These are phyloP conservation scores for Drosophila neutralis DNA, from an alignment of 2,888 invertebrate species.

Conservation along the genomic window DNA sequence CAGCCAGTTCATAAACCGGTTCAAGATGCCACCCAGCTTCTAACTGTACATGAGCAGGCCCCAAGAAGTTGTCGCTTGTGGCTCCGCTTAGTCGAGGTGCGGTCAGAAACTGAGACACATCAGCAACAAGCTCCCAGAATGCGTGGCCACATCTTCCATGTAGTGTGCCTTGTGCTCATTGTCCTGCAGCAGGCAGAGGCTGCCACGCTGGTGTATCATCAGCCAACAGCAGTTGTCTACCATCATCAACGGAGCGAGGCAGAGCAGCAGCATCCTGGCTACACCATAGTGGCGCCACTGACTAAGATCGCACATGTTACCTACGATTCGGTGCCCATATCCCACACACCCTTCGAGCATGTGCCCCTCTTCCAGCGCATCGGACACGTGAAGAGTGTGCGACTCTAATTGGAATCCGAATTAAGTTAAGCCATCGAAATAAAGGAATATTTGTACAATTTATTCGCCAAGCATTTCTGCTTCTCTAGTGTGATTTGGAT, in stretches of 20 bases:
- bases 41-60: conserved; percentile 54
- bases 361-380: conserved; percentile 78
- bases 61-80: conserved; percentile 3
- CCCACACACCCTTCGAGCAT: conserved; percentile 73
- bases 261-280: conserved; percentile 66
- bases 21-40: conserved; percentile 40
- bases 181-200: conserved; percentile 2
- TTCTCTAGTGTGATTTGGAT: conserved; percentile 38
- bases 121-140: conserved; percentile 31
- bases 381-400: conserved; percentile 61
- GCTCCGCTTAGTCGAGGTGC: conserved; percentile 50
- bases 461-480: conserved; percentile 58
- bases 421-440: conserved; percentile 2
- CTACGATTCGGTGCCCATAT: conserved; percentile 76
- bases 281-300: conserved; percentile 74
- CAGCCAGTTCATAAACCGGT: conserved; percentile 58
- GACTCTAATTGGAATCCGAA: conserved; percentile 9
- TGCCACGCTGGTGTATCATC: conserved; percentile 52
- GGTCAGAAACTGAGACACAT: conserved; percentile 26
- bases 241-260: conserved; percentile 20
- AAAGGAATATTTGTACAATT: conserved; percentile 34
- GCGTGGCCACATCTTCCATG: conserved; percentile 6
- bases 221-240: conserved; percentile 51
- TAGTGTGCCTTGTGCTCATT: conserved; percentile 19
- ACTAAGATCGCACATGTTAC: conserved; percentile 78